Base-by-base conservation (phyloP, 2,797 vertebrate species). In the Simalia tracyae region DNA sequence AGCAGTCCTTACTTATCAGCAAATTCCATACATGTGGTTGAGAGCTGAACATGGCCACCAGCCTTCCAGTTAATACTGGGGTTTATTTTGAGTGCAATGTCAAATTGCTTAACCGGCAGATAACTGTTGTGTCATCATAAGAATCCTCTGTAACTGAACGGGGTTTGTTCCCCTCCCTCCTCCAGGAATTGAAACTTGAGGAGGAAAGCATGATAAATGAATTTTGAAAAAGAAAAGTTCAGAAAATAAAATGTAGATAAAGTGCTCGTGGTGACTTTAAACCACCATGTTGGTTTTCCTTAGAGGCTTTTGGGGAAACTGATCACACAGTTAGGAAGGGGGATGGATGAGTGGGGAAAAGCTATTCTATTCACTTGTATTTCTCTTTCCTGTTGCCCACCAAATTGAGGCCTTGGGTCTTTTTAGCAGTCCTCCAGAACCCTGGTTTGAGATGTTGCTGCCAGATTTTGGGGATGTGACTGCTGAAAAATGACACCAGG, bases 21-120 rank as follows among this genome's bases (percentile, higher is more conserved):
- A 92, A 90, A 95, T 22, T 60, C 0, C 91, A 87, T 92, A 92
- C 84, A 61, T 60, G 36, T 61, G 2, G 85, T 54, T 84, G 90
- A 61, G 84, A 57, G 76, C 59, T 81, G 11, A 31, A 72, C 26
- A 60, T 0, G 0, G 10, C 57, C 60, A 87, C 1, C 0, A 0
- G 28, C 72, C 64, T 84, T 42, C 42, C 92, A n/a, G 24, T 17
- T 76, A 90, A 28, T 10, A 88, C 87, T 89, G 31, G 60, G 84
- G 1, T 31, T 46, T 90, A 50, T 76, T 92, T 22, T 50, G 84
- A 93, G 50, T 86, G 68, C 85, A 89, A 91, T 64, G 42, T 88
- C 76, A 36, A 24, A 72, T 92, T 84, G 42, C 26, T 42, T 5
- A 76, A 76, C 36, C 84, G 60, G 31, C 6, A 15, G 56, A 93